Conservation (phyloP, 2,797 vertebrate genomes). For the Fringilla coelebs region DNA sequence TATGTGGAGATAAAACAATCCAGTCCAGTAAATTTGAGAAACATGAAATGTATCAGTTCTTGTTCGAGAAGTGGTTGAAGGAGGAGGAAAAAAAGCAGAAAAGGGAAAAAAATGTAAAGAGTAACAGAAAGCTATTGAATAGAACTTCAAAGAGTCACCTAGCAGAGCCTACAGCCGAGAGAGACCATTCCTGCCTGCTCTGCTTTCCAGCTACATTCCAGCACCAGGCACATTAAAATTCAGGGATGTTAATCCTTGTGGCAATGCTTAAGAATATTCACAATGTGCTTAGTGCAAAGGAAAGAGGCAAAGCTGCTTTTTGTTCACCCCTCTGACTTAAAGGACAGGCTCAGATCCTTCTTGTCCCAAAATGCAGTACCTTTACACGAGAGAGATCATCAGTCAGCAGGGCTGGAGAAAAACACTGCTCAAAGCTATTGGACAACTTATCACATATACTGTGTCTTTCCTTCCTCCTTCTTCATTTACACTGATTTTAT, state of each 20-base stretch:
- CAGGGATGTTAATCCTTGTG: conserved; percentile 64
- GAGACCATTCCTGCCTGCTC: conserved; percentile 3
- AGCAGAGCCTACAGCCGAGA: neutral
- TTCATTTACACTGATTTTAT: neutral
- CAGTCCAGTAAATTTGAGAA: neutral
- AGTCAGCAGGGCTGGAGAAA: neutral
- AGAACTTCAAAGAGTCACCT: conserved; percentile 38
- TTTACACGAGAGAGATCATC: neutral
- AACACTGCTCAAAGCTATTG: neutral
- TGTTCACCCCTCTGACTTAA: conserved; percentile 21
- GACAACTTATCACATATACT: neutral
- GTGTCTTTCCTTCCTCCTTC: neutral
- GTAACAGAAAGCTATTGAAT: conserved; percentile 1
- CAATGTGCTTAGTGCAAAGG: conserved; percentile 49
- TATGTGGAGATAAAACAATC: neutral
- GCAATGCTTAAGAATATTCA: conserved; percentile 58
- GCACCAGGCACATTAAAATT: conserved; percentile 55
- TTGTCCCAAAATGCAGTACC: neutral
- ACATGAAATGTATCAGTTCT: neutral
- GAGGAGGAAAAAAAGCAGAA: fast-evolving
- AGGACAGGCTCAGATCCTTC: neutral
- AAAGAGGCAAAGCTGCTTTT: conserved; percentile 51
- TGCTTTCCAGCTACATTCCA: conserved; percentile 29
- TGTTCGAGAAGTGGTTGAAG: neutral
- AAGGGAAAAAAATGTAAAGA: neutral